Percentiles rank a stretch among this genome's conserved stretches.
phyloP scores from a whole-genome alignment of 2,113 vertebrate species.

The Guaruba guarouba region DNA sequence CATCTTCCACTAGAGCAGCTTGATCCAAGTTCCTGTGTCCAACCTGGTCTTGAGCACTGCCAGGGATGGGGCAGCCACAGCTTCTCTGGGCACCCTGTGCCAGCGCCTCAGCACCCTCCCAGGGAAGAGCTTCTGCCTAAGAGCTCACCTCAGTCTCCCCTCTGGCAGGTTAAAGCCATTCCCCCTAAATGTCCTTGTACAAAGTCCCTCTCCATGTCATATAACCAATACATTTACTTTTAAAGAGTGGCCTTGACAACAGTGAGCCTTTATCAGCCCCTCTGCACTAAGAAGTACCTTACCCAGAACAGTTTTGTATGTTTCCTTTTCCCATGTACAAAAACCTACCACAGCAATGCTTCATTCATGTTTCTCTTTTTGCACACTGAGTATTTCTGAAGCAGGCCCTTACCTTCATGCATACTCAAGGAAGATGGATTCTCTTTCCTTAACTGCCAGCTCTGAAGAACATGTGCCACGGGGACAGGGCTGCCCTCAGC shows the following conservation, averaged over 20 bases:
- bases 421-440: background rate
- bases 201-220: background rate
- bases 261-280: background rate
- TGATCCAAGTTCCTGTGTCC: background rate
- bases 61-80: background rate
- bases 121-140: background rate
- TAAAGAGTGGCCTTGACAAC: background rate
- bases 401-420: too few relatives aligned
- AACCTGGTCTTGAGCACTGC: background rate
- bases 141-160: background rate
- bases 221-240: too few relatives aligned
- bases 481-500: background rate
- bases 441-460: background rate
- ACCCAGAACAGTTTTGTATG: too few relatives aligned
- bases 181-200: background rate
- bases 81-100: too few relatives aligned
- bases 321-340: too few relatives aligned
- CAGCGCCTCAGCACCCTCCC: background rate
- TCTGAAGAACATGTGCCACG: rapidly evolving
- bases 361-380: background rate
- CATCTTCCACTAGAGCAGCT: background rate
- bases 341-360: background rate
- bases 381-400: background rate
- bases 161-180: background rate
- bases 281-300: background rate